Percentiles rank a stretch among this genome's conserved stretches.
These are phyloP conservation scores for Fukomys damarensis DNA, from an alignment of 2,113 vertebrate genomes.

Conservation along the genomic window DNA sequence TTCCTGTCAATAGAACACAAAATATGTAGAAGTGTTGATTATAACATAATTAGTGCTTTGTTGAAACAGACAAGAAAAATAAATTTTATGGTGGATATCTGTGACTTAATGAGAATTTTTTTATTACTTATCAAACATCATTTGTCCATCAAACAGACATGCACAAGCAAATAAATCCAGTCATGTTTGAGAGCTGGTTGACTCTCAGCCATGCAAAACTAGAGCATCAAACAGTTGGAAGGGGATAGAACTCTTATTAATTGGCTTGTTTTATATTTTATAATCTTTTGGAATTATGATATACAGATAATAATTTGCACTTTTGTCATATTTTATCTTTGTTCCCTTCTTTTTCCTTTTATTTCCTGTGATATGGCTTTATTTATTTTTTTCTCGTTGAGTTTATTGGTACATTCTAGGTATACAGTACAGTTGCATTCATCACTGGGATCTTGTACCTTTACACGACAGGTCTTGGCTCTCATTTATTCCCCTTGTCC, in stretches of 20 bases:
- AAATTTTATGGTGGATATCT: conserved; percentile 48
- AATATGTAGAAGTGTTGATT: conserved; percentile 29
- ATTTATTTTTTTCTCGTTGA: too few relatives aligned
- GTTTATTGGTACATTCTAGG: too few relatives aligned
- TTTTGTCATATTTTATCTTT: neutral
- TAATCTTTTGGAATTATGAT: neutral
- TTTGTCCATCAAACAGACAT: conserved; percentile 20
- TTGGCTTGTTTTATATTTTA: neutral
- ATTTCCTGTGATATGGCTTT: neutral
- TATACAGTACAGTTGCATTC: too few relatives aligned
- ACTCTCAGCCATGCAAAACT: conserved; percentile 39
- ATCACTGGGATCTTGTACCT: too few relatives aligned
- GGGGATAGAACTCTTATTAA: neutral
- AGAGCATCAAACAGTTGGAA: neutral
- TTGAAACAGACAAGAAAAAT: conserved; percentile 61
- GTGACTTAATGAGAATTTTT: conserved; percentile 49
- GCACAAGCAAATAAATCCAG: conserved; percentile 34
- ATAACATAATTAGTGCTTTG: conserved; percentile 61
- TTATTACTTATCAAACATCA: conserved; percentile 46
- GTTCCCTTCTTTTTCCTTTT: neutral
- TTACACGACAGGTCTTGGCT: too few relatives aligned
- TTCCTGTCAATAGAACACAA: conserved; percentile 55
- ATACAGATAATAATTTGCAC: neutral
- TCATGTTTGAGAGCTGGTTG: conserved; percentile 25
- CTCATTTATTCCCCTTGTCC: too few relatives aligned